phyloP scores from a whole-genome alignment of 37 sponge, comb jelly and placozoan species.

The Beroe forskalii region DNA sequence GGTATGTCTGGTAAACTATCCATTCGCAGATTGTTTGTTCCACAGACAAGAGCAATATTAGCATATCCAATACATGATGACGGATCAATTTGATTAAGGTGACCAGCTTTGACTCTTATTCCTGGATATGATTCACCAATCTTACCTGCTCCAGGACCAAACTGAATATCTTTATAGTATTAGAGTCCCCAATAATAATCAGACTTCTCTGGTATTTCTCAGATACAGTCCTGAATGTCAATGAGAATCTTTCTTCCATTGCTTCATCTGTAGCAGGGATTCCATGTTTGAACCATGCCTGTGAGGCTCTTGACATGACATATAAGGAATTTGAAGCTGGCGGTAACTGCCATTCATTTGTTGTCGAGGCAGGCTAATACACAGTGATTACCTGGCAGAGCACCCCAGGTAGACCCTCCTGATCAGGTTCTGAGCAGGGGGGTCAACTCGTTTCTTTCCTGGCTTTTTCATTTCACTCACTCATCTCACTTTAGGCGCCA shows the following conservation, averaged over 20 bases:
- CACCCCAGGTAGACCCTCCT: too few relatives aligned
- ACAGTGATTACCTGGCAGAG: too few relatives aligned
- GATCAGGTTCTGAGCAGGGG: too few relatives aligned
- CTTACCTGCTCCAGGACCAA: neutral
- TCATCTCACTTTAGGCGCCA: too few relatives aligned
- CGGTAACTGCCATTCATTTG: too few relatives aligned
- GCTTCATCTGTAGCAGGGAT: neutral
- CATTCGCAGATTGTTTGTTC: neutral
- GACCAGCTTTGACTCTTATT: neutral
- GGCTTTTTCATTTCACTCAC: too few relatives aligned
- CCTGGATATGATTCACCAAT: neutral
- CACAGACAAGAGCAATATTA: neutral
- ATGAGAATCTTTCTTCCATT: neutral
- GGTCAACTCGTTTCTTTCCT: too few relatives aligned
- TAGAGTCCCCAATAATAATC: too few relatives aligned
- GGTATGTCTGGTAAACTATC: neutral
- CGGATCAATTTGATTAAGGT: neutral
- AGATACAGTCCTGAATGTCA: neutral
- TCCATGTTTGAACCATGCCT: neutral
- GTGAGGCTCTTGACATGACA: neutral
- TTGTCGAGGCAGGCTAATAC: too few relatives aligned
- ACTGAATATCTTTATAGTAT: neutral
- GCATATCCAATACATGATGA: neutral
- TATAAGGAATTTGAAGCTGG: neutral
- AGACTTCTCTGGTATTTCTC: neutral